Conservation (phyloP, 2,888 invertebrate species). For the Chrysodeixis includens region DNA sequence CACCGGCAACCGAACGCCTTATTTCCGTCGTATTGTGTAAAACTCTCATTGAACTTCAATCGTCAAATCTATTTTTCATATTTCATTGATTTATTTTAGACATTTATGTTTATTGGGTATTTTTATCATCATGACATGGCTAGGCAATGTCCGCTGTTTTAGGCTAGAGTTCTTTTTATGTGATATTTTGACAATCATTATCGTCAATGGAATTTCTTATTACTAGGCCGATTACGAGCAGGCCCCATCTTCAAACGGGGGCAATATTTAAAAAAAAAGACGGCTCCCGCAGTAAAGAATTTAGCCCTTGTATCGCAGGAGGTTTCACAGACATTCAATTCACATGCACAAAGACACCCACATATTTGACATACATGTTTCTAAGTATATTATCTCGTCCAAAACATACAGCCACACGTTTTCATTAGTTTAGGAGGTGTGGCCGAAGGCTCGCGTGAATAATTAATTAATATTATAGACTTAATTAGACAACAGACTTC, state of each 20-base stretch:
- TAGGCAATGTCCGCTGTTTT: too few relatives aligned
- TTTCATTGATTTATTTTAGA: background rate
- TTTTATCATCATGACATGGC: background rate
- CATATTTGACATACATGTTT: background rate
- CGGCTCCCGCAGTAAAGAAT: too few relatives aligned
- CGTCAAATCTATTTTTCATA: background rate
- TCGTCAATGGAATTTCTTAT: too few relatives aligned
- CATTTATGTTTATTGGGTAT: background rate
- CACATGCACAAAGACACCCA: too few relatives aligned
- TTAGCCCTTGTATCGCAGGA: too few relatives aligned
- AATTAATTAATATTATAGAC: slow-evolving; percentile 45
- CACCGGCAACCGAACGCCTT: background rate
- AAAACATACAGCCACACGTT: slow-evolving; percentile 14
- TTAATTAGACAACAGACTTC: slow-evolving; percentile 42
- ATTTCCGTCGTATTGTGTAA: background rate
- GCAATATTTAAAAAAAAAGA: too few relatives aligned
- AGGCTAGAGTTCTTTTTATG: too few relatives aligned
- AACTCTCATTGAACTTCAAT: background rate
- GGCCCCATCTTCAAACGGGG: too few relatives aligned
- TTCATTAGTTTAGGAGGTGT: slow-evolving; percentile 17
- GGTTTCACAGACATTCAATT: too few relatives aligned
- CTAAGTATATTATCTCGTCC: background rate
- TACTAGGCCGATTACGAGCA: too few relatives aligned
- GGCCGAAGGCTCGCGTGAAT: slow-evolving; percentile 23
- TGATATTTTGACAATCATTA: too few relatives aligned